Percentiles rank a stretch among this genome's conserved stretches.
These are phyloP conservation scores for Erebia epiphron DNA, from an alignment of 2,888 invertebrate genomes.

Conservation along the genomic window DNA sequence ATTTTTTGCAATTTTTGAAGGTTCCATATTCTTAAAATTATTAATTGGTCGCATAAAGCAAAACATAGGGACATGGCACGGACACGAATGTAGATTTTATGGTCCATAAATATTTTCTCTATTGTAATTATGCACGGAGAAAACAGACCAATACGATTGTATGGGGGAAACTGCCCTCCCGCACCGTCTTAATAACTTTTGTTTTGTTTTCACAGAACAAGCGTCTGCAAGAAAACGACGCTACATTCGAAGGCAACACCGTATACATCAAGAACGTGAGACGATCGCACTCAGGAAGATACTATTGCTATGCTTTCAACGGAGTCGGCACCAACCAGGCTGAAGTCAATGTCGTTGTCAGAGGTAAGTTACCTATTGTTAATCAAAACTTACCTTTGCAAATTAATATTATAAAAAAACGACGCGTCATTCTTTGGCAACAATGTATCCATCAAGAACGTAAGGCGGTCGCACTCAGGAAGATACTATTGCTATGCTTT, in stretches of 20 bases:
- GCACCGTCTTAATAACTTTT: no score
- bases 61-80: no score
- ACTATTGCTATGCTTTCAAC: conserved; percentile 70
- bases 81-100: no score
- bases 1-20: no score
- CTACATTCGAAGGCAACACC: conserved; percentile 54
- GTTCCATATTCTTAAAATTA: no score
- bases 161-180: no score
- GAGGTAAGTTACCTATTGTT: conserved; percentile 51
- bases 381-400: conserved; percentile 3
- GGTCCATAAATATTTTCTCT: no score
- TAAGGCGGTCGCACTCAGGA: conserved; percentile 58
- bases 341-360: conserved; percentile 50
- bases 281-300: conserved; percentile 58
- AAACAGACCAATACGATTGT: no score
- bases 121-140: no score
- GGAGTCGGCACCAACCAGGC: conserved; percentile 50
- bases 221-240: conserved; percentile 61
- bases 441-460: conserved; percentile 54
- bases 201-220: conserved; percentile 57
- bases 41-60: no score
- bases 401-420: conserved; percentile 40
- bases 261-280: conserved; percentile 56
- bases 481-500: conserved; percentile 69
- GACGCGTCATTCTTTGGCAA: conserved; percentile 59